phyloP scores from a whole-genome alignment of 1,140 invertebrate genomes.

The Drosophila orena region DNA sequence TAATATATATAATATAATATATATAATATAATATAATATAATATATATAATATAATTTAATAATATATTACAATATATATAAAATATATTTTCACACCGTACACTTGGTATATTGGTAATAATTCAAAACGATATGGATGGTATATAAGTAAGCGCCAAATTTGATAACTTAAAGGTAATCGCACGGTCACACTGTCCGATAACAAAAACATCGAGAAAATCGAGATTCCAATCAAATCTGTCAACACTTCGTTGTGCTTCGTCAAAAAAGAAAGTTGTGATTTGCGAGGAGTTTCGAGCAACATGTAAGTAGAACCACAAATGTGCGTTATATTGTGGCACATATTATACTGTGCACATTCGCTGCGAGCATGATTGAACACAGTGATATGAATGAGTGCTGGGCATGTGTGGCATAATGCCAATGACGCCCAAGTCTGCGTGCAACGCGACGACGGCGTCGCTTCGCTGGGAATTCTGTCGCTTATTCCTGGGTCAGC shows the following conservation, averaged over 20 bases:
- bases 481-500: background rate
- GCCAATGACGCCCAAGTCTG: background rate
- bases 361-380: background rate
- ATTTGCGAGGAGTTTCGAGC: background rate
- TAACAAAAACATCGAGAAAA: too few relatives aligned
- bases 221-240: background rate
- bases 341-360: too few relatives aligned
- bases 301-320: background rate
- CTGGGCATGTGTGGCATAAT: background rate
- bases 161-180: too few relatives aligned
- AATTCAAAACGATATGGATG: too few relatives aligned
- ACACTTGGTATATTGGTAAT: too few relatives aligned
- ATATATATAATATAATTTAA: too few relatives aligned
- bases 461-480: conserved; percentile 1
- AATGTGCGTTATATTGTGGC: background rate
- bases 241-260: background rate
- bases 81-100: too few relatives aligned
- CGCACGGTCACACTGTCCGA: too few relatives aligned
- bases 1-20: too few relatives aligned
- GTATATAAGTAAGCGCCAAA: too few relatives aligned
- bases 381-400: background rate
- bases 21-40: too few relatives aligned
- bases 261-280: background rate
- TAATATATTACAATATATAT: too few relatives aligned
- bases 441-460: conserved; percentile 9